These are phyloP conservation scores for Drosophila arizonae DNA, from an alignment of 1,140 invertebrate genomes.

Conservation along the genomic window DNA sequence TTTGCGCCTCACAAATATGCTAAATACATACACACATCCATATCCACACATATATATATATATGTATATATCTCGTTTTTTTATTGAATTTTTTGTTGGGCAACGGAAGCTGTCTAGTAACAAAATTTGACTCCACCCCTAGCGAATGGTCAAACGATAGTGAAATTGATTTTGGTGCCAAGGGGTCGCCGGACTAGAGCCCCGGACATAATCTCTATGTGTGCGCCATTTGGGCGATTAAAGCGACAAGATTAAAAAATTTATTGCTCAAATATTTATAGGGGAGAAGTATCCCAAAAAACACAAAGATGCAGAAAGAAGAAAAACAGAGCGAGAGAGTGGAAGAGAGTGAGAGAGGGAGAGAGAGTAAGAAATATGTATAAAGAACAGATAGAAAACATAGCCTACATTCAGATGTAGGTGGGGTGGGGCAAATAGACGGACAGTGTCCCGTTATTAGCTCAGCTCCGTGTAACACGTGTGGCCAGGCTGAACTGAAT, in stretches of 20 bases:
- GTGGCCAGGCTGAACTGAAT: conserved; percentile 58
- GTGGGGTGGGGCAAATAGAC: conserved; percentile 22
- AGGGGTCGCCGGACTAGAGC: conserved; percentile 51
- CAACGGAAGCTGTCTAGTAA: conserved; percentile 59
- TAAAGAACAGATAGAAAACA: conserved; percentile 33
- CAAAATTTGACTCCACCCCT: conserved; percentile 18
- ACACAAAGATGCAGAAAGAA: conserved; percentile 9
- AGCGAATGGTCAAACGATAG: conserved; percentile 64
- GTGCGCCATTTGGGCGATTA: conserved; percentile 82
- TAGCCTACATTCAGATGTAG: conserved; percentile 59
- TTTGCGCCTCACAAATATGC: conserved; percentile 72
- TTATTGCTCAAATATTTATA: conserved; percentile 83
- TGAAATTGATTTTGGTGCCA: conserved; percentile 80
- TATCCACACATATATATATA: conserved; percentile 2
- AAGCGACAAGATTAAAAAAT: conserved; percentile 83
- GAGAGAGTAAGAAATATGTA: not conserved
- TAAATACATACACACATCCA: not conserved
- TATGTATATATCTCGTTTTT: conserved; percentile 41
- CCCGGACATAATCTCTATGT: conserved; percentile 50
- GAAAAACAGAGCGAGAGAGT: conserved; percentile 1
- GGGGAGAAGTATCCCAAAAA: conserved; percentile 57
- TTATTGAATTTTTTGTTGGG: conserved; percentile 65
- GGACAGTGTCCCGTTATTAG: conserved; percentile 73
- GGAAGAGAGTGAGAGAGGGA: not conserved
- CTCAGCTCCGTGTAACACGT: conserved; percentile 58